These are phyloP conservation scores for Diplodus sargus DNA, from an alignment of 2,797 vertebrate genomes.

Conservation along the genomic window DNA sequence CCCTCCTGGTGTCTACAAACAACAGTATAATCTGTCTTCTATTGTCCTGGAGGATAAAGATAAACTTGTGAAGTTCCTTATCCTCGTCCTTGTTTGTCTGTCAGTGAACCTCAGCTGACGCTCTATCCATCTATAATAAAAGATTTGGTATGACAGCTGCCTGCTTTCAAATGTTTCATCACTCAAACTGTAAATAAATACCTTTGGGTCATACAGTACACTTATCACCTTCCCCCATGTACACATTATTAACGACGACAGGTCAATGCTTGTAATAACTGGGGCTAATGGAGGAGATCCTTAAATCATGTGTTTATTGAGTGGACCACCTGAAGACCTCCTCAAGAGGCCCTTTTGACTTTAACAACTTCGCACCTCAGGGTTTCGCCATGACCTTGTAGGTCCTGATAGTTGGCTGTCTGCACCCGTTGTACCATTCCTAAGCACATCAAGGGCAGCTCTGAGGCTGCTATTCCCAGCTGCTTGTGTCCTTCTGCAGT, in stretches of 20 bases:
- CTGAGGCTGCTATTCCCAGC: conserved; percentile 61
- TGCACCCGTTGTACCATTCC: conserved; percentile 25
- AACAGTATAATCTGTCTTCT: conserved; percentile 31
- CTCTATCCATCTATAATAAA: conserved; percentile 39
- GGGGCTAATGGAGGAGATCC: conserved; percentile 26
- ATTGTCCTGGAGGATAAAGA: conserved; percentile 63
- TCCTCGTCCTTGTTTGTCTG: conserved; percentile 32
- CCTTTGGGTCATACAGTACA: conserved; percentile 14
- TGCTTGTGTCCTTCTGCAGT: conserved; percentile 58
- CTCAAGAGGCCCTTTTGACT: conserved; percentile 52
- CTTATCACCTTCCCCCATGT: conserved; percentile 17
- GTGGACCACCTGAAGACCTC: conserved; percentile 50
- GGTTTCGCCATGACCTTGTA: conserved; percentile 10
- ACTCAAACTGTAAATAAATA: conserved; percentile 28
- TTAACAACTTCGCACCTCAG: conserved; percentile 49
- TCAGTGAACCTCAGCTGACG: conserved; percentile 40
- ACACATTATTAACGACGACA: background rate
- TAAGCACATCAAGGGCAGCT: conserved; percentile 18
- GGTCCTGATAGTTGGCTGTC: conserved; percentile 35
- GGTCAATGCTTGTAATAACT: conserved; percentile 18
- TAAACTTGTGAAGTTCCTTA: conserved; percentile 65
- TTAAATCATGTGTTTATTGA: conserved; percentile 53
- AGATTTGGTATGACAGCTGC: conserved; percentile 49
- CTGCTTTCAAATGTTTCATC: conserved; percentile 28
- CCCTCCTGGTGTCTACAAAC: background rate